Percentiles rank a stretch among this genome's conserved stretches.
phyloP scores from a whole-genome alignment of 2,888 invertebrate species.

The Aphidius colemani region DNA sequence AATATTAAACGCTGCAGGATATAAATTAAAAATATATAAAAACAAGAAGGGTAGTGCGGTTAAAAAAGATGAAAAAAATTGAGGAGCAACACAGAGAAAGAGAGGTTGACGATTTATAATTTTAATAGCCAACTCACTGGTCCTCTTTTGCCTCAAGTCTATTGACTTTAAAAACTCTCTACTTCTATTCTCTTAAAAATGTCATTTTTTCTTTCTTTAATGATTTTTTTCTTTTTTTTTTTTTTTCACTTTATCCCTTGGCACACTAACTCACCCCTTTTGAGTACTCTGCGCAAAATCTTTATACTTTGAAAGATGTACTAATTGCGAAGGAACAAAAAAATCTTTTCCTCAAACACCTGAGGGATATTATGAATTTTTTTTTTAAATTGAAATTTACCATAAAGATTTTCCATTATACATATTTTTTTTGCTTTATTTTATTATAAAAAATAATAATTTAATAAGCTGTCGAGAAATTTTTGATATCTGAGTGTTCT shows the following conservation, averaged over 20 bases:
- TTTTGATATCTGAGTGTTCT: too few species aligned
- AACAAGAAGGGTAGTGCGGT: too few species aligned
- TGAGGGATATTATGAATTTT: too few species aligned
- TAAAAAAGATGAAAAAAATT: not conserved
- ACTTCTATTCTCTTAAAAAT: constrained; percentile 22
- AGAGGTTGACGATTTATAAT: constrained; percentile 30
- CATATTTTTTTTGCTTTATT: too few species aligned
- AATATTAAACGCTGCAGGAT: constrained; percentile 5
- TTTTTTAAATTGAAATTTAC: too few species aligned
- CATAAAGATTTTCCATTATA: too few species aligned
- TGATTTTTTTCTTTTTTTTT: constrained; percentile 3
- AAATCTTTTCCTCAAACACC: too few species aligned
- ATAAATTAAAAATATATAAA: too few species aligned
- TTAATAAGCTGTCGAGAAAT: too few species aligned
- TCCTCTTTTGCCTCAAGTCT: constrained; percentile 7
- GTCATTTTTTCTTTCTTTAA: constrained; percentile 13
- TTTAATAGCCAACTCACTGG: constrained; percentile 16
- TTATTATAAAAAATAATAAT: too few species aligned
- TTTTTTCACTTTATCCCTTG: constrained; percentile 10
- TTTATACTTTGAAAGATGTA: too few species aligned
- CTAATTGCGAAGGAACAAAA: too few species aligned
- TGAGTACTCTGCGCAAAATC: not conserved
- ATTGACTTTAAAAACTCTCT: constrained; percentile 26
- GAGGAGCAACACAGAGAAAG: not conserved
- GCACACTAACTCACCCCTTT: constrained; percentile 6